Evolutionary conservation across 2,888 invertebrate genomes (phyloP).

Genomic region (Zeuzera pyrina): DNA sequence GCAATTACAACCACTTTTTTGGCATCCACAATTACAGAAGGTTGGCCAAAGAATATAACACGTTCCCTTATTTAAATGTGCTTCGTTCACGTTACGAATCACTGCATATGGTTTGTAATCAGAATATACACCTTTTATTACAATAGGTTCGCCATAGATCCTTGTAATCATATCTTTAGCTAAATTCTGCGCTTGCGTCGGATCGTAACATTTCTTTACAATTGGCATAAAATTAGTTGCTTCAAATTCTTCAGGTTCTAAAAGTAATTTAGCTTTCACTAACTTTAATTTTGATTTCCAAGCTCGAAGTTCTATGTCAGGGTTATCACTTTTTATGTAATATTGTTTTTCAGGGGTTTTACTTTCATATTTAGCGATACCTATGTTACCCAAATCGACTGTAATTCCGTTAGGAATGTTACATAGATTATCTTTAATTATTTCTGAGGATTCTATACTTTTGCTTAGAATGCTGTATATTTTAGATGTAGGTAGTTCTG

Average conservation of each 20-base stretch:
- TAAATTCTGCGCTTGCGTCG: not conserved
- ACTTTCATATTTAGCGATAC: conserved; percentile 6
- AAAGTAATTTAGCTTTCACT: conserved; percentile 9
- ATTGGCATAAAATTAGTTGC: conserved; percentile 1
- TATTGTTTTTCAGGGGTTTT: not conserved
- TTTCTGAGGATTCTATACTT: too few relatives aligned
- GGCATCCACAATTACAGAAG: conserved; percentile 8
- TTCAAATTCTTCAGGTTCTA: conserved; percentile 5
- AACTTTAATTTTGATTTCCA: conserved; percentile 11
- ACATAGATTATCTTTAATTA: not conserved
- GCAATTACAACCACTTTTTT: conserved; percentile 1
- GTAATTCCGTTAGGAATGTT: not conserved
- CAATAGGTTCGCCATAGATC: not conserved
- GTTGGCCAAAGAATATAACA: conserved; percentile 14
- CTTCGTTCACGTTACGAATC: conserved; percentile 5
- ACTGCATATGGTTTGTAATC: conserved; percentile 4
- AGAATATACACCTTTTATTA: conserved; percentile 1
- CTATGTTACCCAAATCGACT: conserved; percentile 10
- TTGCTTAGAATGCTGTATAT: too few relatives aligned
- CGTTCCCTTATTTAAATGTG: conserved; percentile 5
- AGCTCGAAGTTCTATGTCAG: conserved; percentile 9
- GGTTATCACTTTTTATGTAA: conserved; percentile 10
- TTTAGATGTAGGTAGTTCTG: too few relatives aligned
- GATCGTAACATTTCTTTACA: not conserved
- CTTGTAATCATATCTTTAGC: not conserved